These are phyloP conservation scores for Copidosoma aretas DNA, from an alignment of 2,888 invertebrate genomes.

Conservation along the genomic window DNA sequence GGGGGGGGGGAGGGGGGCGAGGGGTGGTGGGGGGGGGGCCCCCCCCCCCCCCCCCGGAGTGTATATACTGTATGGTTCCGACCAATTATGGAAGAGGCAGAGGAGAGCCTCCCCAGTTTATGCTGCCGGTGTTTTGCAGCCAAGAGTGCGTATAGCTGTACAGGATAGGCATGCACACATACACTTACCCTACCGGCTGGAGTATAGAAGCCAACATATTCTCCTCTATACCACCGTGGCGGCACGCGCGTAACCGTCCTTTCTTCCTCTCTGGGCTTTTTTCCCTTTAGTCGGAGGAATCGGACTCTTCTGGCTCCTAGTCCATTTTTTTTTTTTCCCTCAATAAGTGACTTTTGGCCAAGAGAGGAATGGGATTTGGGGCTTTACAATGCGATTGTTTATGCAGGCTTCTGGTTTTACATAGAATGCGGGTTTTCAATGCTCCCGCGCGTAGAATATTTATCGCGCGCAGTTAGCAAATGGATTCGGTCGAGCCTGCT, in stretches of 20 bases:
- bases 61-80: not conserved
- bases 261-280: not conserved
- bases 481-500: too few species aligned
- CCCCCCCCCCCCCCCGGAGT: too few species aligned
- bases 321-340: too few species aligned
- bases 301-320: not conserved
- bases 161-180: too few species aligned
- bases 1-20: too few species aligned
- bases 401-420: not conserved
- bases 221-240: not conserved
- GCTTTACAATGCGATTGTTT: not conserved
- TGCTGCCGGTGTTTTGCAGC: conserved; percentile 44
- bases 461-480: too few species aligned
- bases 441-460: too few species aligned
- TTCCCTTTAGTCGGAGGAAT: conserved; percentile 11
- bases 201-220: too few species aligned
- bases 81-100: conserved; percentile 22
- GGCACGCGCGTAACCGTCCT: not conserved
- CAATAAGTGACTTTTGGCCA: too few species aligned
- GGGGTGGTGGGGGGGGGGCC: too few species aligned
- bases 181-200: not conserved
- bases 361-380: too few species aligned
- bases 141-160: too few species aligned
- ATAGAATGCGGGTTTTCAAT: not conserved
- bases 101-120: conserved; percentile 25